A percentile compares a stretch with the other conserved stretches of the same genome.
phyloP scores from a whole-genome alignment of 2,113 vertebrate species.

The Xyliphius kryptos region DNA sequence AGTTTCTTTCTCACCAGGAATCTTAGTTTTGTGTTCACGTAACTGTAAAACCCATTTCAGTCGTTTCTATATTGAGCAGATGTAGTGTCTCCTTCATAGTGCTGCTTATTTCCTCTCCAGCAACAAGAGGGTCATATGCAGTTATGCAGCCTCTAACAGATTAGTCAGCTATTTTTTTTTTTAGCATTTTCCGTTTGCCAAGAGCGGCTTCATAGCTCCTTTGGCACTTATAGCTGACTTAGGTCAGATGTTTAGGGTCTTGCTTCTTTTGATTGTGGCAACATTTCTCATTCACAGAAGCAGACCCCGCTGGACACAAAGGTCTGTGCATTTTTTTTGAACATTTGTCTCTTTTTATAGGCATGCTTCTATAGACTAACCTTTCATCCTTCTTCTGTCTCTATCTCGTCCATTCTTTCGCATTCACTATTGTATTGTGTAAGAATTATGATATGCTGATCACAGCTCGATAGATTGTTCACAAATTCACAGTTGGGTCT shows the following conservation, averaged over 20 bases:
- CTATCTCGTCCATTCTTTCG: conserved; percentile 30
- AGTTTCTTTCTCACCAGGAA: not conserved
- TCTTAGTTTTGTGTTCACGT: not conserved
- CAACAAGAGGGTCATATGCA: not conserved
- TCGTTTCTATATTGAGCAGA: not conserved
- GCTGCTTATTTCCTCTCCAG: not conserved
- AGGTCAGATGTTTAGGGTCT: conserved; percentile 36
- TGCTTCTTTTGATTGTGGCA: conserved; percentile 63
- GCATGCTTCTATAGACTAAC: conserved; percentile 54
- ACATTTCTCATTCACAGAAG: conserved; percentile 75
- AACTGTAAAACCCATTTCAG: not conserved
- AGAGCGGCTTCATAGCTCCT: conserved; percentile 5
- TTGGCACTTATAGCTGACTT: not conserved
- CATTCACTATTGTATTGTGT: not conserved
- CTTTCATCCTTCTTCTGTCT: conserved; percentile 44
- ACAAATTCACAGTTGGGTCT: too few relatives aligned
- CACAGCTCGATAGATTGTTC: too few relatives aligned
- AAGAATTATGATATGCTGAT: not conserved
- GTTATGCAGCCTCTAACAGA: not conserved
- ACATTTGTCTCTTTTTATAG: conserved; percentile 56
- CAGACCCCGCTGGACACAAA: conserved; percentile 67
- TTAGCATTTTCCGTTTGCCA: not conserved
- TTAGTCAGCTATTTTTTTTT: not conserved
- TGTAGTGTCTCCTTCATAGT: not conserved
- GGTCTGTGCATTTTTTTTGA: conserved; percentile 67